Conservation (phyloP, 2,888 invertebrate species). For the Hydrotaea cyrtoneurina region DNA sequence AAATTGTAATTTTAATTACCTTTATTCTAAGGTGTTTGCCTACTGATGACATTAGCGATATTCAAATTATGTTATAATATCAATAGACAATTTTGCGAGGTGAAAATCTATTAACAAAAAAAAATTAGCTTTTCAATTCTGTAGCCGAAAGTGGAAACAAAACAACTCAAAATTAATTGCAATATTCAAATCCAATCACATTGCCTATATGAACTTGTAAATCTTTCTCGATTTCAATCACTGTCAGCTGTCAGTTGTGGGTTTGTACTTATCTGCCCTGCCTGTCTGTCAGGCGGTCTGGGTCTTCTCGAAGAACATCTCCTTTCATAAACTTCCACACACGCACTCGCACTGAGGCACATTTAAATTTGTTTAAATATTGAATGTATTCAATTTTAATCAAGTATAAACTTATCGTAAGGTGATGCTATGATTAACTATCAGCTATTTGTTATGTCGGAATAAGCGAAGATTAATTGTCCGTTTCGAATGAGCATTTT, state of each 20-base stretch:
- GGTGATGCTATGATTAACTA: slow-evolving; percentile 34
- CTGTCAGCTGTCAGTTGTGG: slow-evolving; percentile 18
- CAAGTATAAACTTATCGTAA: background rate
- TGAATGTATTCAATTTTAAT: background rate
- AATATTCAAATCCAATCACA: too few species aligned
- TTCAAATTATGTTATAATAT: too few species aligned
- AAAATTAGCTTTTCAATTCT: too few species aligned
- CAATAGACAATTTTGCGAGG: too few species aligned
- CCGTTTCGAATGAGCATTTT: background rate
- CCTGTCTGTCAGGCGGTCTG: background rate
- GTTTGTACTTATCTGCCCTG: background rate
- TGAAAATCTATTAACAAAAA: too few species aligned
- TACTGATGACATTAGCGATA: too few species aligned
- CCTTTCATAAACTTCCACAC: slow-evolving; percentile 17
- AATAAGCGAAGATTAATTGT: slow-evolving; percentile 9
- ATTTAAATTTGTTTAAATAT: background rate
- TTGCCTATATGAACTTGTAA: background rate
- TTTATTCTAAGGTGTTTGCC: too few species aligned
- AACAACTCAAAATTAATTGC: too few species aligned
- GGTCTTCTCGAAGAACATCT: slow-evolving; percentile 14
- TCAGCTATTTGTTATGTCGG: slow-evolving; percentile 8
- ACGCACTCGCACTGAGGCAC: background rate
- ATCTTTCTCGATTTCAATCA: background rate
- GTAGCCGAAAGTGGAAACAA: too few species aligned
- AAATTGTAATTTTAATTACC: too few species aligned